Base-by-base conservation (phyloP, 1,140 invertebrate species). In the Nasonia vitripennis region DNA sequence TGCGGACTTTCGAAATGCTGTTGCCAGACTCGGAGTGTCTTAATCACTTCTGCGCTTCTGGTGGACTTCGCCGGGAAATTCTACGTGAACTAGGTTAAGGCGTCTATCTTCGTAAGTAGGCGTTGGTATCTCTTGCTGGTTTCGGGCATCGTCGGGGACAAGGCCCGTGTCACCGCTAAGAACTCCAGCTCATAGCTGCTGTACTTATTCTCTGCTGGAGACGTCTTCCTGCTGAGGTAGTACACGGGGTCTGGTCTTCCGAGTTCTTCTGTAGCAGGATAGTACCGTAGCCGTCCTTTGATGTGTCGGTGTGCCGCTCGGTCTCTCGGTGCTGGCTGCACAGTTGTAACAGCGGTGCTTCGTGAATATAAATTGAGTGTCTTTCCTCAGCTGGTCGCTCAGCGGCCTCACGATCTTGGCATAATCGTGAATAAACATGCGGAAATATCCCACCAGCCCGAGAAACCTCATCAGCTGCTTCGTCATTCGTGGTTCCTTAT, bases 271-370 rank as follows among this genome's bases (percentile, higher is more conserved):
- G 90, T 0, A 90, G 75, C 12, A 93, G 62, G 2, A 93, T 87
- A 9, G 89, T 90, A 14, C 90, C 91, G 68, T 90, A 88, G 2
- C 90, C 91, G 10, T 83, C 74, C 11, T 87, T 87, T n/a, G 86
- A 87, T 0, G 91, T 90, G 85, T 93, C 92, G 31, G 75, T 83
- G 17, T 89, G 87, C 12, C 92, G 27, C 45, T 89, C 83, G 4
- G 82, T 87, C n/a, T 67, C 71, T 34, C 84, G 27, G 27, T 27
- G 27, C 27, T 27, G 23, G 23, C 23, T 27, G 23, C 23, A 27
- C 23, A 27, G 23, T 27, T 27, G 23, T 27, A 27, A 27, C 23
- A 27, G 23, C 23, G 23, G 23, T 27, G 23, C 23, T 27, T 27
- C 23, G 23, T 27, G 23, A 27, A 27, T 27, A 27, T 27, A 27